These are phyloP conservation scores for Gymnogyps californianus DNA, from an alignment of 2,113 vertebrate species.

Conservation along the genomic window DNA sequence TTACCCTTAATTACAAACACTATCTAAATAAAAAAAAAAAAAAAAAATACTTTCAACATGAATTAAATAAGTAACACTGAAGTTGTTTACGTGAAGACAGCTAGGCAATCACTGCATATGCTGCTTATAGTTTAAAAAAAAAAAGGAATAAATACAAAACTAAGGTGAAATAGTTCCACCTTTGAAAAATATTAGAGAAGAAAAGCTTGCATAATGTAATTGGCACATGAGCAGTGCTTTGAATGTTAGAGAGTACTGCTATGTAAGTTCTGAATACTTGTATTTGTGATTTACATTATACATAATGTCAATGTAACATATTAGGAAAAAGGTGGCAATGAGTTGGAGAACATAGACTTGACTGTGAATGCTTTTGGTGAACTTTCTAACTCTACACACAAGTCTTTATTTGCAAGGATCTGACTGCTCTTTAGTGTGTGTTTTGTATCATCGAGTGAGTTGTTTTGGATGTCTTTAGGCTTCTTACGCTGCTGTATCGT, in stretches of 20 bases:
- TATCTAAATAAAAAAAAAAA: too few relatives aligned
- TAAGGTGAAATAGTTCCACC: neutral
- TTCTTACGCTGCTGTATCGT: neutral
- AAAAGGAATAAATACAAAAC: neutral
- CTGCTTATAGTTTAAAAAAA: neutral
- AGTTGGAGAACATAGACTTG: neutral
- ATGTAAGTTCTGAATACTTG: neutral
- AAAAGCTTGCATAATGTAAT: neutral
- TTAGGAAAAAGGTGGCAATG: neutral
- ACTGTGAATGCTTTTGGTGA: neutral
- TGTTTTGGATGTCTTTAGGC: neutral
- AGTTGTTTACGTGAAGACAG: neutral
- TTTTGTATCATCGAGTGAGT: neutral
- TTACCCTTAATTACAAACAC: neutral
- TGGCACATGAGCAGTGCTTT: neutral
- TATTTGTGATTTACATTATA: neutral
- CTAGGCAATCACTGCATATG: neutral
- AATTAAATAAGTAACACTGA: neutral
- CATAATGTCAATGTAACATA: neutral
- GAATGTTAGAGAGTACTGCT: neutral
- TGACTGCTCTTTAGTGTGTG: neutral
- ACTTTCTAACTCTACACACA: neutral
- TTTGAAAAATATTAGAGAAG: neutral
- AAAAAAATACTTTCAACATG: neutral
- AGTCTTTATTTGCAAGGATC: neutral